Percentiles rank a stretch among this genome's conserved stretches.
phyloP scores from a whole-genome alignment of 2,888 invertebrate species.

The Taenaris catops region DNA sequence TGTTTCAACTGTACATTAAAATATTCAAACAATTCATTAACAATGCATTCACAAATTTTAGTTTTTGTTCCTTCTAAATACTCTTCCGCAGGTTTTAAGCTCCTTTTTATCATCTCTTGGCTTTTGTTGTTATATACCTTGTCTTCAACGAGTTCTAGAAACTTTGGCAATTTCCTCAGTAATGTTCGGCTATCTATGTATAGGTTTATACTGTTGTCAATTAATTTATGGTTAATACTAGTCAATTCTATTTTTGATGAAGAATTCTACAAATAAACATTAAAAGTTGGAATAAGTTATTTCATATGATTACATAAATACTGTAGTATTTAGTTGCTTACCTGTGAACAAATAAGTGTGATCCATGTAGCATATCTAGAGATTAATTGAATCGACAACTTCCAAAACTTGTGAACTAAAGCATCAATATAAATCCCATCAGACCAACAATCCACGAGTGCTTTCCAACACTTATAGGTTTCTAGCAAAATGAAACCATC shows the following conservation, averaged over 20 bases:
- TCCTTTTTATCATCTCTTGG: constrained; percentile 42
- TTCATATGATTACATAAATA: too few species aligned
- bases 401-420: constrained; percentile 92
- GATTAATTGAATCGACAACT: constrained; percentile 90
- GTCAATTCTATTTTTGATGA: constrained; percentile 44
- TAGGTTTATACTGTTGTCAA: constrained; percentile 59
- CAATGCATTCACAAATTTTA: constrained; percentile 57
- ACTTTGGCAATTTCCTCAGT: constrained; percentile 44
- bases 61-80: constrained; percentile 39
- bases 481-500: constrained; percentile 67
- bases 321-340: constrained; percentile 26
- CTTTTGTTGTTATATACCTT: constrained; percentile 41
- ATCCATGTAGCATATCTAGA: constrained; percentile 90
- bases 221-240: constrained; percentile 50
- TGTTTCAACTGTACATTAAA: constrained; percentile 84
- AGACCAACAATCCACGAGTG: constrained; percentile 84
- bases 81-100: constrained; percentile 46
- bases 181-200: constrained; percentile 51
- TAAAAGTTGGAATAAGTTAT: too few species aligned
- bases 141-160: constrained; percentile 42
- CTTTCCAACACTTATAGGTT: constrained; percentile 69
- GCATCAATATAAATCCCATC: constrained; percentile 89
- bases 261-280: constrained; percentile 45
- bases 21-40: constrained; percentile 55
- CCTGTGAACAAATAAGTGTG: constrained; percentile 60